Base-by-base conservation (phyloP, 2,113 vertebrate genomes). In the Ictalurus punctatus region DNA sequence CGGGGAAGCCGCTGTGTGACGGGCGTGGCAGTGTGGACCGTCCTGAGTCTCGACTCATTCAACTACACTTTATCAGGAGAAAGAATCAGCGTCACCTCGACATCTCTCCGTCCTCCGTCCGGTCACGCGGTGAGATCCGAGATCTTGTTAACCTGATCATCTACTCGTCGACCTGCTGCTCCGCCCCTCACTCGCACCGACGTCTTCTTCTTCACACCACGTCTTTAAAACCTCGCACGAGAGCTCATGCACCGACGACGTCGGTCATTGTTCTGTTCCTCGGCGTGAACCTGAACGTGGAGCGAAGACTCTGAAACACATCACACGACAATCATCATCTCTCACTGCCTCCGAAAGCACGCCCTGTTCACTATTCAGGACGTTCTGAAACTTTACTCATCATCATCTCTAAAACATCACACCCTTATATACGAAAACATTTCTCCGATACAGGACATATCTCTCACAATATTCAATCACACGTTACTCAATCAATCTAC, bases 1-100 rank as follows among this genome's bases (percentile, higher is more conserved):
- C 37, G 30, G 13, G 2, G 6, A 37, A 23, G n/a, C 6, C 27
- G 84, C 52, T 14, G 58, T 67, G 16, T 63, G 86, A 44, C 27
- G 1, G 21, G 86, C 81, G 89, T 69, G 40, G 54, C 65, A 12
- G 4, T 71, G 61, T 44, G 21, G 54, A 81, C 69, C 12, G 84
- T 88, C 54, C 86, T 59, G 82, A 90, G 82, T 40, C 40, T 78
- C 25, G 17, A 63, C 76, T 65, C 87, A 27, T 40, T 6, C 27
- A 85, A 63, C 48, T 73, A 58, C 8, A 21, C 12, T 21, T 13
- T 13, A 34, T 44, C 40, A 6, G 63, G 21, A 14, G 6, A 52
- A 86, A 19, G 61, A 14, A 58, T 79, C 25, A 13, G 52, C 59
- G 65, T 37, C 19, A 34, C n/a, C 37, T 85, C 52, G 48, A 74